Evolutionary conservation across 2,888 invertebrate species (phyloP), one percentile per base, ranked within the genome.

Genomic region (Brenthis ino): DNA sequence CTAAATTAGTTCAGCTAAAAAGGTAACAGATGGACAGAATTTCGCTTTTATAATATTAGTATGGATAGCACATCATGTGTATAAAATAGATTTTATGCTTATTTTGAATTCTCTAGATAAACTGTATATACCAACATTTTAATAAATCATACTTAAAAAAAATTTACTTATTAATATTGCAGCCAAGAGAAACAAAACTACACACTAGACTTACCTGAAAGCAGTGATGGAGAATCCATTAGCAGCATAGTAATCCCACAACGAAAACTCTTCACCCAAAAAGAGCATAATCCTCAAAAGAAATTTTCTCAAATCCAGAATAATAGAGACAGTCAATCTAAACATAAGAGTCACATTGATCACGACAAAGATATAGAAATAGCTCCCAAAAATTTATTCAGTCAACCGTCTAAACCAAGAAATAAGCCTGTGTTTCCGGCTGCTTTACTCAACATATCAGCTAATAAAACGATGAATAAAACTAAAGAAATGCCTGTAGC

Each of bases 211-310:
- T 67, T 89, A 57, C 88, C 88, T 67, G 91, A 91, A 11, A 91
- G 87, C 75, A 91, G 92, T 74, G 89, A 85, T 68, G 83, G 79
- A 75, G 92, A 91, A 78, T 89, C 92, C 13, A 85, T 92, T 24
- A 78, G 74, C 51, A 93, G 93, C 74, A 91, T 93, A 70, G 84
- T 89, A 0, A 78, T 93, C 3, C 87, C 91, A 43, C 88, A 89
- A 75, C 77, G 85, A 54, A 87, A 81, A 73, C 75, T 93, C 0
- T 91, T 93, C 57, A 78, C 81, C 12, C 83, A 88, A 67, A 90
- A 88, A 76, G 84, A 88, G 57, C 82, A 80, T 51, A 73, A 76
- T 51, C 75, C 78, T 2, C 79, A 83, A 72, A 83, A 83, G 37
- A 83, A 82, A 64, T 87, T 84, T 74, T 76, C 76, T 4, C 74